Conservation (phyloP, 2,888 invertebrate genomes). For the Rhamnusium bicolor region DNA sequence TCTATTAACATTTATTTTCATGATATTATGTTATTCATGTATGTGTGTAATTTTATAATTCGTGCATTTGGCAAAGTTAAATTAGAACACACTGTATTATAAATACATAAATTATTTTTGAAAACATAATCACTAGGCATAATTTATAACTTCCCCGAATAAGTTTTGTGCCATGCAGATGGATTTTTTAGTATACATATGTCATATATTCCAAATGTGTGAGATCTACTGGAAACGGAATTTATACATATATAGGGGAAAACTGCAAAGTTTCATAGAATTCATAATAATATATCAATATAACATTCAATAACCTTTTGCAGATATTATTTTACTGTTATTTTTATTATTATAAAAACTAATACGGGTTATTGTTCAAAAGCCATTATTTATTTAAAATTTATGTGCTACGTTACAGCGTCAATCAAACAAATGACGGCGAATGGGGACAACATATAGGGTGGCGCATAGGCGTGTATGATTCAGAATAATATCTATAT, state of each 20-base stretch:
- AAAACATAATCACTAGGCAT: no score
- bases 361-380: conserved; percentile 32
- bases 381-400: conserved; percentile 37
- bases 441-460: conserved; percentile 4
- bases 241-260: not conserved
- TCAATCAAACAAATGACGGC: conserved; percentile 34
- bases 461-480: conserved; percentile 5
- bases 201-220: not conserved
- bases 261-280: not conserved
- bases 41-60: no score
- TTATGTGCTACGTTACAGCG: conserved; percentile 34
- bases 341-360: conserved; percentile 36
- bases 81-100: no score
- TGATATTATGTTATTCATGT: no score
- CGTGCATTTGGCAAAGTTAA: no score
- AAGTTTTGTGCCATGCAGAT: not conserved
- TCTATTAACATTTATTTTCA: no score
- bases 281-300: not conserved
- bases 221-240: not conserved
- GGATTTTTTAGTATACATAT: not conserved
- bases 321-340: conserved; percentile 34
- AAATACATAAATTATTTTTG: no score
- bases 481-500: not conserved
- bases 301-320: conserved; percentile 24
- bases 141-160: not conserved